Evolutionary conservation across 2,888 invertebrate species (phyloP).

Genomic region (Phengaris arion): DNA sequence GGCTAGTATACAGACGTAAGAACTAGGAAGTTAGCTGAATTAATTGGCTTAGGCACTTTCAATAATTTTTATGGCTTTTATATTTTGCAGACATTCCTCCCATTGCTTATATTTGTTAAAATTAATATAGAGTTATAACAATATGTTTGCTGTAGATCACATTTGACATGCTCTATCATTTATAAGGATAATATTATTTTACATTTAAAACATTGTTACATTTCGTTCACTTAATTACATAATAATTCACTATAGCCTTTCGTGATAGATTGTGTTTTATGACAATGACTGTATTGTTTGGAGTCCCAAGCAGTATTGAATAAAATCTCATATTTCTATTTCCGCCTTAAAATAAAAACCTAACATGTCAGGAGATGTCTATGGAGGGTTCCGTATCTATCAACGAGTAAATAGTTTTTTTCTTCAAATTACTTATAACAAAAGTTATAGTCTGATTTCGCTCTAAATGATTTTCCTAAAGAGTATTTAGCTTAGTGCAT

Average conservation of each 20-base stretch:
- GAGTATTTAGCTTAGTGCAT: no score
- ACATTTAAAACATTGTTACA: neutral
- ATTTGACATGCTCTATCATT: no score
- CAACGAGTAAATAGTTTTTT: no score
- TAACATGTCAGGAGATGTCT: no score
- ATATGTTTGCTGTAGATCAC: no score
- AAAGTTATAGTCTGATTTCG: no score
- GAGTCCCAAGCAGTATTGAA: neutral
- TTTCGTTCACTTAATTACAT: neutral
- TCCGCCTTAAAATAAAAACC: no score
- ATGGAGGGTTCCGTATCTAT: no score
- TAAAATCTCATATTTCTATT: neutral
- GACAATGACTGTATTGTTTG: neutral
- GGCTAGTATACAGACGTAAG: neutral
- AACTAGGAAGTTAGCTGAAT: neutral
- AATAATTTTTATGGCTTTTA: constrained; percentile 14
- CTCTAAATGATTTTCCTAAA: no score
- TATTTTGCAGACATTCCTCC: constrained; percentile 7
- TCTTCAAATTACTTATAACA: no score
- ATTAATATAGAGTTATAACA: neutral
- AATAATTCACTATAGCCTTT: neutral
- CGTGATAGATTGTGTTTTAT: constrained; percentile 5
- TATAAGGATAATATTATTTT: neutral
- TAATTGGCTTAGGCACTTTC: constrained; percentile 25
- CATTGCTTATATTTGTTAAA: neutral